Evolutionary conservation across 2,888 invertebrate genomes (phyloP), one percentile per base, ranked within the genome.

Genomic region (Eupelmus urozonus): DNA sequence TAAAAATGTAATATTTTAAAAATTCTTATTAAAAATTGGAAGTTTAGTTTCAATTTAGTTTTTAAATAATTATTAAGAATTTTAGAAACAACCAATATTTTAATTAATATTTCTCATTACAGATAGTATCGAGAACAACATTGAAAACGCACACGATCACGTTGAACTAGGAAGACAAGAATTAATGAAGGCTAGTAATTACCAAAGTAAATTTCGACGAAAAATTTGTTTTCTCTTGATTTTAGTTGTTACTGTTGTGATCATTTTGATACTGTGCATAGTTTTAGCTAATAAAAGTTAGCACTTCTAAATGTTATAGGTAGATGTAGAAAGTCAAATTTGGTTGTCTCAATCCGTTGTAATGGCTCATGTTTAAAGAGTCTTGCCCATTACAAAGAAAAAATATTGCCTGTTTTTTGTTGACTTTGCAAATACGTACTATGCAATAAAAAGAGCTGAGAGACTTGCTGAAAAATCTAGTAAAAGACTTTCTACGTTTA

Each of bases 71-170:
- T n/a, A n/a, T n/a, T n/a, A n/a, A n/a, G n/a, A n/a, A n/a, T n/a
- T n/a, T n/a, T n/a, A n/a, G n/a, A n/a, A n/a, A n/a, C n/a, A n/a
- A n/a, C n/a, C n/a, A n/a, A n/a, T n/a, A n/a, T n/a, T n/a, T n/a
- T n/a, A n/a, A n/a, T n/a, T n/a, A n/a, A n/a, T n/a, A n/a, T 66
- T 66, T 71, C 34, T 1, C 82, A 80, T 91, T 91, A 25, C 90
- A 97, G 97, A 96, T 89, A 93, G 94, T 5, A 96, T 97, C 83
- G 96, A 96, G 88, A 94, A 93, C 84, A 94, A 94, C 90, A 94
- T 97, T 85, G 96, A 96, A 85, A 92, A 92, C 78, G 93, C 95
- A 0, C 92, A 93, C 69, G 92, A 92, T 1, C 92, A 95, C 84
- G 95, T 97, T 3, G 96, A 96, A 87, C 90, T 93, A n/a, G 97